These are phyloP conservation scores for Drosophila limbata DNA, from an alignment of 2,888 invertebrate genomes.

Conservation along the genomic window DNA sequence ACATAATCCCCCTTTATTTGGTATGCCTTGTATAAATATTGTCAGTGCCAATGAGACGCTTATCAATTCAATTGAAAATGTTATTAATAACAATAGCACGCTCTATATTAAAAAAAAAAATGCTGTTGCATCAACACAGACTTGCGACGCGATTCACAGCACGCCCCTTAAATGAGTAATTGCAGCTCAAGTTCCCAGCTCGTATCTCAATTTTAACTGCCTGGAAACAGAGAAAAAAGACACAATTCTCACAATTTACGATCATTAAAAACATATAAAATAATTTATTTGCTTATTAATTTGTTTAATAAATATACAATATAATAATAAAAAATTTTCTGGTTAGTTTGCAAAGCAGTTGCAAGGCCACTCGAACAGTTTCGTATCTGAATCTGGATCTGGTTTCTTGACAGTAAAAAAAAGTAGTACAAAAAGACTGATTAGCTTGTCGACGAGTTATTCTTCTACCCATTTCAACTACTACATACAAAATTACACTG, in stretches of 20 bases:
- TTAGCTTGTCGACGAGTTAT: conserved; percentile 38
- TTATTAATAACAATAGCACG: conserved; percentile 76
- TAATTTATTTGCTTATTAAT: conserved; percentile 82
- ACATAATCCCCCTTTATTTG: conserved; percentile 35
- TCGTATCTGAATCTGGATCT: conserved; percentile 5
- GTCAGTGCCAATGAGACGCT: conserved; percentile 37
- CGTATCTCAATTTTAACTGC: conserved; percentile 21
- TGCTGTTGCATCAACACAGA: conserved; percentile 56
- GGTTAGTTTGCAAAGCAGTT: conserved; percentile 64
- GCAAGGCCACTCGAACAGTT: conserved; percentile 44
- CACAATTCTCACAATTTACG: conserved; percentile 36
- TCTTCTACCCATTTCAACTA: conserved; percentile 35
- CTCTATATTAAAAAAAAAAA: conserved; percentile 54
- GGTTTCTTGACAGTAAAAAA: conserved; percentile 18
- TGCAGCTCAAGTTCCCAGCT: conserved; percentile 41
- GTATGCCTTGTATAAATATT: conserved; percentile 46
- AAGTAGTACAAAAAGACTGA: conserved; percentile 45
- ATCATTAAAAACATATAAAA: conserved; percentile 78
- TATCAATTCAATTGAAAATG: conserved; percentile 70
- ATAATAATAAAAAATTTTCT: conserved; percentile 65
- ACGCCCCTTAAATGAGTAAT: conserved; percentile 69
- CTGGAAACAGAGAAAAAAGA: not conserved
- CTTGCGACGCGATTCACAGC: conserved; percentile 21
- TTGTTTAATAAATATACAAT: conserved; percentile 81
- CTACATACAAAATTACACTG: conserved; percentile 44